These are phyloP conservation scores for Otis tarda DNA, from an alignment of 2,113 vertebrate genomes.

Conservation along the genomic window DNA sequence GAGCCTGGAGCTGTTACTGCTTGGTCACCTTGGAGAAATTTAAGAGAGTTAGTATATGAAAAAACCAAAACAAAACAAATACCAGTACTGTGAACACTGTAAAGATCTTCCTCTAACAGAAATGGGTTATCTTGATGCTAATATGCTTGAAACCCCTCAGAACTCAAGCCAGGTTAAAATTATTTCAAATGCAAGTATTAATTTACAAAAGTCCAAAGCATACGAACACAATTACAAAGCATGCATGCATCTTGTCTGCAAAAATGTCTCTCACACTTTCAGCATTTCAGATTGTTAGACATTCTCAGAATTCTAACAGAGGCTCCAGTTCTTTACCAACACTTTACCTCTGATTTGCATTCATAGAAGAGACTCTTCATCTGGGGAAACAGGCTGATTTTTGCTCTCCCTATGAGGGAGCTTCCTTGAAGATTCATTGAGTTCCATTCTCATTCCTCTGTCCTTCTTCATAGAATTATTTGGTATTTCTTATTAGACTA, in stretches of 20 bases:
- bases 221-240: not conserved
- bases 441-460: not conserved
- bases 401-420: not conserved
- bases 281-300: not conserved
- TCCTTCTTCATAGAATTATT: not conserved
- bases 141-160: not conserved
- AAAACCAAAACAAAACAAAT: not conserved
- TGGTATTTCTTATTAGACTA: not conserved
- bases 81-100: not conserved
- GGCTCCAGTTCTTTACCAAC: not conserved
- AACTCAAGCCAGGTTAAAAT: not conserved
- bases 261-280: not conserved
- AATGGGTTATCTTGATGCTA: not conserved
- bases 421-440: not conserved
- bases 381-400: not conserved
- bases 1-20: not conserved
- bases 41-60: not conserved
- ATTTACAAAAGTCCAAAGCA: not conserved
- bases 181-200: not conserved
- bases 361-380: not conserved
- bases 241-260: not conserved
- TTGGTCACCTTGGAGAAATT: not conserved
- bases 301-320: not conserved
- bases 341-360: not conserved
- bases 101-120: not conserved